Evolutionary conservation across 2,113 vertebrate genomes (phyloP).

Genomic region (Nannospalax galili): DNA sequence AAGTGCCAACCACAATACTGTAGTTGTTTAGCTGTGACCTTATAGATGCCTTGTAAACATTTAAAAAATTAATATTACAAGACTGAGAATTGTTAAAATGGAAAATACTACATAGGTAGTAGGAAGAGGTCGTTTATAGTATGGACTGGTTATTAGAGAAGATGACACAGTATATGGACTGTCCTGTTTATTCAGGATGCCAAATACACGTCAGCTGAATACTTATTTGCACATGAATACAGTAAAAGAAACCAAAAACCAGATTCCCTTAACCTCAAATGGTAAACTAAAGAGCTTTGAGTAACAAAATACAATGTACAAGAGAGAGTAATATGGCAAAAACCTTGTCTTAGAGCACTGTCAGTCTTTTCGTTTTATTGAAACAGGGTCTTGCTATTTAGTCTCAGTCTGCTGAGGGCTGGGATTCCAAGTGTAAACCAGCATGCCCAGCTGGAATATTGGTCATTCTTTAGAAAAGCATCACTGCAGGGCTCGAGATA

Average conservation of each 20-base stretch:
- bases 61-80: neutral
- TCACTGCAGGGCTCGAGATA: neutral
- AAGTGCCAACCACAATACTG: constrained; percentile 5
- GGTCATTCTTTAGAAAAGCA: neutral
- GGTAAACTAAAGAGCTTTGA: constrained; percentile 4
- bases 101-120: neutral
- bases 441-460: neutral
- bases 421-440: neutral
- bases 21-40: constrained; percentile 3
- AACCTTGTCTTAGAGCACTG: neutral
- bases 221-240: neutral
- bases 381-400: neutral
- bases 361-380: neutral
- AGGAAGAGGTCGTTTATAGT: neutral
- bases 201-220: neutral
- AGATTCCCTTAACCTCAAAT: neutral
- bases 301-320: neutral
- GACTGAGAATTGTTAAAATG: constrained; percentile 4
- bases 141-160: neutral
- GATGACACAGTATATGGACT: neutral
- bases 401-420: neutral
- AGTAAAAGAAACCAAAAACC: neutral
- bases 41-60: neutral
- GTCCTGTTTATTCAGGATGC: neutral
- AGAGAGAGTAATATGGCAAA: neutral